Evolutionary conservation across 1,140 invertebrate species (phyloP), one percentile per base, ranked within the genome.

Genomic region (Pentalonia nigronervosa): DNA sequence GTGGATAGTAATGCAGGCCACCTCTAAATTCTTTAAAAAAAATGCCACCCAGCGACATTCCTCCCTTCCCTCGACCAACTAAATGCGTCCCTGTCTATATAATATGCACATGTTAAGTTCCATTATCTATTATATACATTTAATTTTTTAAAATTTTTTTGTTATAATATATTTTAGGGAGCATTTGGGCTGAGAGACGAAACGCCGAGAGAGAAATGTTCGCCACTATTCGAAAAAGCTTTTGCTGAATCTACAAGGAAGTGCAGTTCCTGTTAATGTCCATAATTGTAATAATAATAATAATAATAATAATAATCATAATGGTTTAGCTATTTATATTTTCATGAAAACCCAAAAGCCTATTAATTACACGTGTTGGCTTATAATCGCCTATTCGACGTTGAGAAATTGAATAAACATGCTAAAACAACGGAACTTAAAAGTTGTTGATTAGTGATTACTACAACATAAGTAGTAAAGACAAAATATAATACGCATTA

Each of bases 151-250:
- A n/a, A 67, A 67, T 67, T n/a, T 1, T 0, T 34, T 34, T 21
- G 8, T 88, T 84, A 23, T 84, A 34, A 23, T 41, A 8, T 83
- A 41, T 91, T 83, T 0, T 30, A 93, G 91, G 91, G 81, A 53
- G 81, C 91, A 9, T 93, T 93, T 8, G 91, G 91, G 9, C 9
- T 86, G 11, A 93, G 34, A 84, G 91, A 93, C 14, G 91, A 93
- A 21, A 83, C 90, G n/a, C 67, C 90, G 1, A 50, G 67, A 11
- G 91, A 93, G 34, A 93, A 93, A 53, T 84, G 91, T 93, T 93
- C 91, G 8, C 91, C 91, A 14, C 76, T 93, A 25, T 93, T 93
- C 48, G 91, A 93, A 86, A 93, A 93, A 93, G 81, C 91, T 25
- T 93, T 93, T 56, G 34, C 91, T 25, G 91, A 93, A 53, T 93